These are phyloP conservation scores for Neodontobutis hainanensis DNA, from an alignment of 2,113 vertebrate species.

Conservation along the genomic window DNA sequence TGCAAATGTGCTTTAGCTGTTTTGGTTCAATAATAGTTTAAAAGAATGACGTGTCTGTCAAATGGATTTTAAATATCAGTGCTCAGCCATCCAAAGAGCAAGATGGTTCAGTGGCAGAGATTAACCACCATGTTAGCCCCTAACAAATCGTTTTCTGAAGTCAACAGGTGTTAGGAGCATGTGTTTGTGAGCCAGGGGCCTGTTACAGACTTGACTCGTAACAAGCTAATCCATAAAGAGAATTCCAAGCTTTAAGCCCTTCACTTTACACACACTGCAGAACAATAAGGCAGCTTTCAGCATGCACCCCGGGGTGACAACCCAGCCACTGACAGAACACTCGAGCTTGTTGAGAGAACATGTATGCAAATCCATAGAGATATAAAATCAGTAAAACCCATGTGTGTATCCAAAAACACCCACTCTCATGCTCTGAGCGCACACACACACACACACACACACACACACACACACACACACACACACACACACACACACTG, in stretches of 20 bases:
- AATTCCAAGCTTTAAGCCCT: constrained; percentile 13
- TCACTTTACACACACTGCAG: constrained; percentile 11
- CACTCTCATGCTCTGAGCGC: background rate
- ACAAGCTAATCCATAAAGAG: constrained; percentile 27
- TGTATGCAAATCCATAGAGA: constrained; percentile 20
- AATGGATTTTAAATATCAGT: background rate
- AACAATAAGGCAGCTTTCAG: constrained; percentile 28
- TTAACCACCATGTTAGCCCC: background rate
- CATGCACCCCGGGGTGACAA: constrained; percentile 26
- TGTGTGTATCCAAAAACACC: constrained; percentile 5
- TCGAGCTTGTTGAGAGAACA: constrained; percentile 5
- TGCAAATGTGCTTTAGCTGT: too few species aligned
- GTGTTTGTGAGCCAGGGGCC: constrained; percentile 18
- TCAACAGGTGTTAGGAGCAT: constrained; percentile 33
- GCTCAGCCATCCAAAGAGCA: background rate
- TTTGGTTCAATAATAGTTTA: background rate
- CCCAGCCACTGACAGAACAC: background rate
- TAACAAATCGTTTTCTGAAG: constrained; percentile 10
- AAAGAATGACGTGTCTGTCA: background rate
- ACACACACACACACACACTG: constrained; percentile 1
- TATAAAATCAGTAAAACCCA: constrained; percentile 8
- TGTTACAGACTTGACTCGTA: constrained; percentile 17
- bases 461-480: background rate
- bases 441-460: background rate
- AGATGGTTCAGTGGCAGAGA: constrained; percentile 7